Base-by-base conservation (phyloP, 2,113 vertebrate genomes). In the Bubo scandiacus region DNA sequence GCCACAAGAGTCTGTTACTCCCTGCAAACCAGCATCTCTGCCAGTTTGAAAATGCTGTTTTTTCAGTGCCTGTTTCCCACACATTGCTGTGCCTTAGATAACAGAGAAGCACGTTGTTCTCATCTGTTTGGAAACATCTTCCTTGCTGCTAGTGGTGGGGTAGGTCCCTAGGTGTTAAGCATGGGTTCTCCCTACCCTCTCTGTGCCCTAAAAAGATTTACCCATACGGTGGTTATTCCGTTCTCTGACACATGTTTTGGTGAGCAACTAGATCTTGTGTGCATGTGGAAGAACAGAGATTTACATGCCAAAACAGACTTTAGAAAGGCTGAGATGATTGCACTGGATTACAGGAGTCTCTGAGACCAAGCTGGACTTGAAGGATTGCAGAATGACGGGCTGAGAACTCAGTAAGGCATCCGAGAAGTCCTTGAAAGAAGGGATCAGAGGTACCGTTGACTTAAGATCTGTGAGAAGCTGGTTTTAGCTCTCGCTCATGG, bases 201-300 rank as follows among this genome's bases (percentile, higher is more conserved):
- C 21, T 43, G 29, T 47, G n/a, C 21, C 19, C 40, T 51, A 16
- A 0, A 21, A 47, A 54, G 21, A 3, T n/a, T 91, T n/a, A 20
- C 10, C 43, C 43, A 4, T 40, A 3, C 2, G 3, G 40, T 32
- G 40, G 5, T 19, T 61, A 20, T 38, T 82, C 66, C 2, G 1
- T 63, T 67, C 82, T 65, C 75, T 43, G 58, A 19, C 5, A 16
- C 1, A 3, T 0, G 0, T 63, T 88, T 55, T 51, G 49, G 32
- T 40, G 67, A 84, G 71, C 67, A 40, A 36, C 30, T 43, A 72
- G 42, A n/a, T 30, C 2, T 30, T n/a, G 27, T 63, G 42, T 52
- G 15, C n/a, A 3, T 5, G 13, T 36, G 65, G 21, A n/a, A 58
- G n/a, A 80, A 11, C 14, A 34, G 71, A 80, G 16, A 30, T 75